These are phyloP conservation scores for Siniperca knerii DNA, from an alignment of 2,113 vertebrate species.

Conservation along the genomic window DNA sequence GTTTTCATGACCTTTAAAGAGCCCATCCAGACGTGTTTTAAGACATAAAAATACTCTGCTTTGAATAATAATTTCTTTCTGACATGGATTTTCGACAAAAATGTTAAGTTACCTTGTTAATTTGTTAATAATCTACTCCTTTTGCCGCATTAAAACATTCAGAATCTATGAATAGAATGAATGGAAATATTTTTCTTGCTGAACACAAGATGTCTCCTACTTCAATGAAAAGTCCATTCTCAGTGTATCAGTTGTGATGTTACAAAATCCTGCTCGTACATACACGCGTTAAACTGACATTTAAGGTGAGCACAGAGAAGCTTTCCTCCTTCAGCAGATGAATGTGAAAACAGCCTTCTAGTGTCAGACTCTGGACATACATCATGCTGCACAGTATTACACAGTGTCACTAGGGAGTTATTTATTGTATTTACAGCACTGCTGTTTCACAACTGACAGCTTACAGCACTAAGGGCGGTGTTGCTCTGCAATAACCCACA, in stretches of 20 bases:
- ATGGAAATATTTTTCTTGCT: background rate
- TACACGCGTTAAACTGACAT: no score
- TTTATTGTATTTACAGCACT: slow-evolving; percentile 16
- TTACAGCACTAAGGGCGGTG: slow-evolving; percentile 29
- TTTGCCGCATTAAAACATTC: no score
- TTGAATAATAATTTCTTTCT: background rate
- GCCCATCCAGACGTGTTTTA: background rate
- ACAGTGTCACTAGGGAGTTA: background rate
- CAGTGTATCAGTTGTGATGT: no score
- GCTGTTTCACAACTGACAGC: slow-evolving; percentile 32
- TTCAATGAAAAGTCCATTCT: no score
- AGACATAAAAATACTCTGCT: background rate
- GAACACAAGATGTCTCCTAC: background rate
- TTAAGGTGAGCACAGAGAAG: no score
- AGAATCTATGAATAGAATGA: no score
- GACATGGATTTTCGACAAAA: background rate
- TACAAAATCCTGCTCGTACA: no score
- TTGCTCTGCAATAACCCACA: slow-evolving; percentile 12
- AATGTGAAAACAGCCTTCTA: no score
- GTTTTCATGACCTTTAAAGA: background rate
- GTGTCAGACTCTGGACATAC: no score
- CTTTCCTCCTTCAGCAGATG: no score
- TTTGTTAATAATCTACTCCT: no score
- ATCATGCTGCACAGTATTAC: no score
- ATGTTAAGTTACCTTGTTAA: background rate